Evolutionary conservation across 2,113 vertebrate species (phyloP), one percentile per base, ranked within the genome.

Genomic region (Scatophagus argus): DNA sequence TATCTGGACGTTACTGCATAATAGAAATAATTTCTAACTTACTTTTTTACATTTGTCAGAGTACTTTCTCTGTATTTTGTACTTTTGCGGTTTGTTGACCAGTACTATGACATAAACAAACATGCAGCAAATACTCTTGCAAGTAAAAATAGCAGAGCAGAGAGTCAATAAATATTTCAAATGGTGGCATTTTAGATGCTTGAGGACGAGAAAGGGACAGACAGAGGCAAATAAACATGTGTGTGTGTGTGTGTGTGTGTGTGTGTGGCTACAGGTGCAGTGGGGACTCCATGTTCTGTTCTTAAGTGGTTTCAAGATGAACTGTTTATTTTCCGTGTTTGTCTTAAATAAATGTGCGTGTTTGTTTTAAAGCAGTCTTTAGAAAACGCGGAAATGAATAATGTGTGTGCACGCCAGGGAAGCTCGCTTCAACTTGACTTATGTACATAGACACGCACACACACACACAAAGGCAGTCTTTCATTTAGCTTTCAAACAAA

Each of bases 261-360:
- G 62, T 52, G 43, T 23, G 51, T 65, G 29, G 68, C 11, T 80
- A 43, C 75, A 84, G 70, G 71, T 87, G 59, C 73, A 72, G 62
- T 46, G 29, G 63, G 52, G 34, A 70, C 74, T 78, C n/a, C 27
- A 27, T 21, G 17, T 54, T 65, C 56, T 59, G 73, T 74, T 78
- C 80, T 81, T 61, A 52, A 76, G 64, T 71, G 70, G 81, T 84
- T 82, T 86, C 52, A 29, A 82, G 84, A 85, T 84, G 79, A 90
- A 82, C 84, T 75, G 82, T 86, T 88, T 88, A 81, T 74, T 87
- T 81, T 93, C 62, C 39, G 10, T 82, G 78, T 86, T 88, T 90
- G 77, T 85, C 88, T 86, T 86, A 82, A 86, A 82, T 80, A 47
- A 34, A 29, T 64, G 38, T 64, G 36, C 61, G 51, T 74, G 49